phyloP scores from a whole-genome alignment of 2,797 vertebrate genomes.

The Myripristis jacobus region DNA sequence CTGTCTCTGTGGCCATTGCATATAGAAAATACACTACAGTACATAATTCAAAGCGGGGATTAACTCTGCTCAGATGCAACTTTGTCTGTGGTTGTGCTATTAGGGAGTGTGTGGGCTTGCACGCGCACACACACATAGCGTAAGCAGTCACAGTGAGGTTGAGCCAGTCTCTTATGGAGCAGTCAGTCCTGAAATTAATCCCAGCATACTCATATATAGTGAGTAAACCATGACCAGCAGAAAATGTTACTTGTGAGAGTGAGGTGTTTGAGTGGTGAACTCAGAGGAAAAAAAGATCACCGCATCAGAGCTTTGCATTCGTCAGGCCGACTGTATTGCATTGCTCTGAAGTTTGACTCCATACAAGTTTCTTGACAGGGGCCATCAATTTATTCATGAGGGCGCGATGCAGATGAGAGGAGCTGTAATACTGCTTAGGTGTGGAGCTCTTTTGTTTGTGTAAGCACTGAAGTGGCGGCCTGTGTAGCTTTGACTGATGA shows the following conservation, averaged over 20 bases:
- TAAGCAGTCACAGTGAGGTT: too few species aligned
- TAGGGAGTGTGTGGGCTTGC: too few species aligned
- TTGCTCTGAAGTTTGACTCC: slow-evolving; percentile 15
- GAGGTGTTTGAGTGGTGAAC: too few species aligned
- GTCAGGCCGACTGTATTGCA: background rate
- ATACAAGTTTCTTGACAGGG: background rate
- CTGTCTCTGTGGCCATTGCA: too few species aligned
- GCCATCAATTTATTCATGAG: slow-evolving; percentile 11
- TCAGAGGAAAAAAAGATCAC: background rate
- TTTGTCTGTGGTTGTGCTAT: background rate
- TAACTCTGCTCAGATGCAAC: background rate
- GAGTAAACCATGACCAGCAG: too few species aligned
- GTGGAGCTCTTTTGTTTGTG: slow-evolving; percentile 43
- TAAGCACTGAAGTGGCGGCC: slow-evolving; percentile 18
- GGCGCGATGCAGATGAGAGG: background rate
- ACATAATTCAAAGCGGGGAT: background rate
- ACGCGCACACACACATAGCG: background rate
- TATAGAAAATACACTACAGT: background rate
- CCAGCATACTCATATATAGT: too few species aligned
- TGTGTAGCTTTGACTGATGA: slow-evolving; percentile 53
- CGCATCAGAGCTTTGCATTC: background rate
- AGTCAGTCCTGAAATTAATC: too few species aligned
- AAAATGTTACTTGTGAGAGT: too few species aligned
- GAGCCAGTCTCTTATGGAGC: too few species aligned
- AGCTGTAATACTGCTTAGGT: background rate